Conservation (phyloP, 2,797 vertebrate genomes). For the Enteromius fasciolatus region DNA sequence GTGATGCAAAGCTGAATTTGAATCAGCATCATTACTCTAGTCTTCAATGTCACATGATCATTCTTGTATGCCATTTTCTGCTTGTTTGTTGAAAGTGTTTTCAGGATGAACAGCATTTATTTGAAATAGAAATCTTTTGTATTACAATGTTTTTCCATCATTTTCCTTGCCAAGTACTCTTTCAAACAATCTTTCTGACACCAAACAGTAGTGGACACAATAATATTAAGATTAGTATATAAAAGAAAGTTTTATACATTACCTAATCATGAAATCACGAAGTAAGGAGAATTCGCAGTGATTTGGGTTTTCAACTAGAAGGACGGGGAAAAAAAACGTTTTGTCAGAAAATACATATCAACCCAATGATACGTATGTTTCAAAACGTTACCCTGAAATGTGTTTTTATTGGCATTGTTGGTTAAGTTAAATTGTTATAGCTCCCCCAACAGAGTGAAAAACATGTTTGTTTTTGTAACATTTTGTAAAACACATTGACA, state of each 20-base stretch:
- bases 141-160: not conserved
- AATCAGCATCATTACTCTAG: not conserved
- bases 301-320: conserved; percentile 93
- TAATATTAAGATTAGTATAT: not conserved
- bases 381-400: not conserved
- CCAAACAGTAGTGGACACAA: not conserved
- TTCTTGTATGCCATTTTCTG: not conserved
- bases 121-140: not conserved
- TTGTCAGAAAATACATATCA: not conserved
- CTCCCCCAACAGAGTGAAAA: not conserved
- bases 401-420: not conserved
- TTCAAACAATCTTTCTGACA: not conserved
- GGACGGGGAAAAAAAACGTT: conserved; percentile 45
- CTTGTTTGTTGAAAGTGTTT: not conserved
- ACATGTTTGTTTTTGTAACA: not conserved
- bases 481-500: no score
- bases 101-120: not conserved
- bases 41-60: not conserved
- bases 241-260: conserved; percentile 55
- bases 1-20: not conserved
- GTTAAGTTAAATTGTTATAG: not conserved
- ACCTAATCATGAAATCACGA: conserved; percentile 98
- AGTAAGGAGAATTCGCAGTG: conserved; percentile 97
- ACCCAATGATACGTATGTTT: not conserved
- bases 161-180: not conserved